phyloP scores from a whole-genome alignment of 2,113 vertebrate species.

The Leptobrachium leishanense region DNA sequence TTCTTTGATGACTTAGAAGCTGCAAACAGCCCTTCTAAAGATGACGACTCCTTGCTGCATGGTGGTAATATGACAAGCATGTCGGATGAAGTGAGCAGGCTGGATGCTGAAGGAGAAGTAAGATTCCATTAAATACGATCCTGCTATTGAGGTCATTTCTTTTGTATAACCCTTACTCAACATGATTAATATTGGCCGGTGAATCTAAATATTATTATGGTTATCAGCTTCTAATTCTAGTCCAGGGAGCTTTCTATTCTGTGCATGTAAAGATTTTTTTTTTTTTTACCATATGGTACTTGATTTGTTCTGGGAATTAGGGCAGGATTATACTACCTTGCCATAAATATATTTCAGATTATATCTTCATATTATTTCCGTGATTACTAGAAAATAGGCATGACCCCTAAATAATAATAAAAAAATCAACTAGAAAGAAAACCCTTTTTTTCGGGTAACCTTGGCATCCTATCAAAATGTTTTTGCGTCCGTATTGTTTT shows the following conservation, averaged over 20 bases:
- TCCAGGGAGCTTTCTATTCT: not conserved
- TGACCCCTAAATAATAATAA: too few species aligned
- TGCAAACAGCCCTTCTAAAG: constrained; percentile 81
- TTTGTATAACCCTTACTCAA: not conserved
- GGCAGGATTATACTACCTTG: not conserved
- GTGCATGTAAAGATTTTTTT: not conserved
- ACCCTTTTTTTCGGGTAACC: too few species aligned
- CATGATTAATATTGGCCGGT: not conserved
- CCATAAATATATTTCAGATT: not conserved
- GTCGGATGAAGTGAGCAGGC: constrained; percentile 79
- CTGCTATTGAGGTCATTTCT: not conserved
- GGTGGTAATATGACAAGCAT: constrained; percentile 80
- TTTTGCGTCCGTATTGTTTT: too few species aligned
- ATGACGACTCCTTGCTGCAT: constrained; percentile 84
- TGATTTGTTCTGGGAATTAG: not conserved
- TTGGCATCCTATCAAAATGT: too few species aligned
- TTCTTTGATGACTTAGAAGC: constrained; percentile 80
- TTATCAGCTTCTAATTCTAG: not conserved
- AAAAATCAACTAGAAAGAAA: too few species aligned
- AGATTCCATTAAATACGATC: constrained; percentile 41
- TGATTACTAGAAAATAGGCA: too few species aligned
- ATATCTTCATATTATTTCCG: not conserved
- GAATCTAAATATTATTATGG: not conserved
- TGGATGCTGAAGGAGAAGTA: constrained; percentile 80
- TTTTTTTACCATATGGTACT: not conserved